Conservation (phyloP, 2,888 invertebrate species). For the Diplolepis rosae region DNA sequence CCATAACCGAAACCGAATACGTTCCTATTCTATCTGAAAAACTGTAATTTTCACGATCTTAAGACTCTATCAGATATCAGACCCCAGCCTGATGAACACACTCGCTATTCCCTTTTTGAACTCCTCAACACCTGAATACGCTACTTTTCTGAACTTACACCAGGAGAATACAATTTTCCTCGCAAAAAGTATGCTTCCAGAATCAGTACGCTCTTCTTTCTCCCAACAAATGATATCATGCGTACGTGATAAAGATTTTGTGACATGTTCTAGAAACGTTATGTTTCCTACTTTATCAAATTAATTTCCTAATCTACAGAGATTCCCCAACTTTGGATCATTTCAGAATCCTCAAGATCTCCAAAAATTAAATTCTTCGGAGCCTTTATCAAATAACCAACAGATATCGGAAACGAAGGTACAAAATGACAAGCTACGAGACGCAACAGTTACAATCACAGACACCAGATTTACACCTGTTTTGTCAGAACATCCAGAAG, state of each 20-base stretch:
- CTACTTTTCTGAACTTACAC: slow-evolving; percentile 50
- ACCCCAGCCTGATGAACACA: slow-evolving; percentile 42
- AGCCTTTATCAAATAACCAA: neutral
- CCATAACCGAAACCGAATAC: slow-evolving; percentile 63
- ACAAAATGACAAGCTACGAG: slow-evolving; percentile 62
- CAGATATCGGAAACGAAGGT: slow-evolving; percentile 61
- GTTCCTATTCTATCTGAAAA: slow-evolving; percentile 63
- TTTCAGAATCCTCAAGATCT: neutral
- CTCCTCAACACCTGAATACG: slow-evolving; percentile 43
- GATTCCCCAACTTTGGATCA: slow-evolving; percentile 55
- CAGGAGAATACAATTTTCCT: slow-evolving; percentile 56
- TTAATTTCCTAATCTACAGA: slow-evolving; percentile 58
- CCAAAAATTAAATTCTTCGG: slow-evolving; percentile 31
- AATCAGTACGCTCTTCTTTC: slow-evolving; percentile 46
- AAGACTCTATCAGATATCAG: slow-evolving; percentile 50
- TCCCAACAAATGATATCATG: slow-evolving; percentile 53
- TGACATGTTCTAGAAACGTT: slow-evolving; percentile 55
- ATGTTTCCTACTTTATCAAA: slow-evolving; percentile 57
- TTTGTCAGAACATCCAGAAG: slow-evolving; percentile 65
- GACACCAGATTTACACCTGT: slow-evolving; percentile 64
- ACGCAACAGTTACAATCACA: slow-evolving; percentile 63
- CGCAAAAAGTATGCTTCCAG: slow-evolving; percentile 56
- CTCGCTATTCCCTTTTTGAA: neutral
- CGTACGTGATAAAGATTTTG: slow-evolving; percentile 51
- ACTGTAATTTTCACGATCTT: slow-evolving; percentile 60